phyloP scores from a whole-genome alignment of 2,888 invertebrate species.

The Leptinotarsa juncta region DNA sequence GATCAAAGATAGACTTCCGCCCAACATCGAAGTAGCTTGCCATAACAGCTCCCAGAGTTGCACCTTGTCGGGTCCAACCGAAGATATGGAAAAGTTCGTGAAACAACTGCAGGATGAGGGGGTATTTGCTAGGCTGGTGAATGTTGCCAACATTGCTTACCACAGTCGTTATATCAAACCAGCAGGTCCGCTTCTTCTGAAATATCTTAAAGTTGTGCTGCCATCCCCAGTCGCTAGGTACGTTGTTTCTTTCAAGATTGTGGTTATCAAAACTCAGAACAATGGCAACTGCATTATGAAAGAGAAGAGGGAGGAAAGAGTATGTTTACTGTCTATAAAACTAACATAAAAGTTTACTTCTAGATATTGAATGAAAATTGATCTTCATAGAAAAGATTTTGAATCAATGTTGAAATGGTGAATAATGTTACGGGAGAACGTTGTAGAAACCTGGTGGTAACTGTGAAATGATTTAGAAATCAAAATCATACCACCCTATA shows the following conservation, averaged over 20 bases:
- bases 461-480: no score
- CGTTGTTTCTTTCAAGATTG: neutral
- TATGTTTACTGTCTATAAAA: no score
- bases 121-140: slow-evolving; percentile 85
- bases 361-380: no score
- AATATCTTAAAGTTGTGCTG: slow-evolving; percentile 66
- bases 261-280: no score
- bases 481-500: no score
- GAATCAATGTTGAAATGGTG: no score
- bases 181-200: slow-evolving; percentile 64
- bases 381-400: no score
- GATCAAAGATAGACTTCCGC: slow-evolving; percentile 75
- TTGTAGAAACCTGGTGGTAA: no score
- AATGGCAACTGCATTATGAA: no score
- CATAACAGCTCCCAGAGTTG: slow-evolving; percentile 83
- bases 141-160: slow-evolving; percentile 89
- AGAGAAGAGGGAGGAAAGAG: no score
- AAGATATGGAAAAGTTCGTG: slow-evolving; percentile 72
- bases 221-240: slow-evolving; percentile 66
- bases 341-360: no score
- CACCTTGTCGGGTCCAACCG: slow-evolving; percentile 82
- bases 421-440: no score
- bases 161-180: slow-evolving; percentile 84
- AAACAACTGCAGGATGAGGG: slow-evolving; percentile 73
- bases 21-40: slow-evolving; percentile 80